Evolutionary conservation across 2,888 invertebrate genomes (phyloP).

Genomic region (Chrysolina haemoptera): DNA sequence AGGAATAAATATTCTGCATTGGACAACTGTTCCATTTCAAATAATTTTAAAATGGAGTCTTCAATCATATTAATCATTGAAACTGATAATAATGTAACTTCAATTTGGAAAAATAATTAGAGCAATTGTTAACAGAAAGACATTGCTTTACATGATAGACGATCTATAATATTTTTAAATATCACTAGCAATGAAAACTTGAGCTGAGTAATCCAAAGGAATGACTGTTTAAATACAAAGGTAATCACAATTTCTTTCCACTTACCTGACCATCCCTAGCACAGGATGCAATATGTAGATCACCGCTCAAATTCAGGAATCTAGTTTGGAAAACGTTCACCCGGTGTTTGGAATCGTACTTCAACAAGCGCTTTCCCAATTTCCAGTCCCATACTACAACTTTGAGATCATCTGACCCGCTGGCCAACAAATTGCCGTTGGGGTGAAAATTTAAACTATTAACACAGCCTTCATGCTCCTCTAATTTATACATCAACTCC

Average conservation of each 20-base stretch:
- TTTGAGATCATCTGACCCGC: slow-evolving; percentile 92
- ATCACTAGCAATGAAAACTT: no score
- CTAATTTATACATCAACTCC: slow-evolving; percentile 82
- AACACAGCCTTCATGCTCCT: slow-evolving; percentile 90
- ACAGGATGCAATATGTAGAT: slow-evolving; percentile 89
- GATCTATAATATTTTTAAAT: no score
- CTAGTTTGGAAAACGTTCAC: slow-evolving; percentile 93
- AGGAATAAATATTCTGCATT: no score
- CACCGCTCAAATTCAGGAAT: slow-evolving; percentile 85
- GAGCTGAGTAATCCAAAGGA: no score
- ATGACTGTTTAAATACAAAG: no score
- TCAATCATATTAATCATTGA: no score
- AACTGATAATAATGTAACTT: no score
- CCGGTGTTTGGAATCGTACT: slow-evolving; percentile 86
- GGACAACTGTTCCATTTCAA: no score
- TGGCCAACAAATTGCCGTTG: slow-evolving; percentile 83
- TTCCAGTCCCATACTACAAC: slow-evolving; percentile 96
- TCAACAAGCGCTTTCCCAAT: slow-evolving; percentile 75
- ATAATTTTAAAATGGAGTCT: no score
- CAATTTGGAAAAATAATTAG: no score
- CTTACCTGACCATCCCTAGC: slow-evolving; percentile 91
- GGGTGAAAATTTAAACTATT: slow-evolving; percentile 93
- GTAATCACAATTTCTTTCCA: neutral
- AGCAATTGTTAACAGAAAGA: no score
- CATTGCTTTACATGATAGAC: no score